A percentile compares a stretch with the other conserved stretches of the same genome.
phyloP scores from a whole-genome alignment of 2,888 invertebrate species.

The Lissocephala sabroskyi region DNA sequence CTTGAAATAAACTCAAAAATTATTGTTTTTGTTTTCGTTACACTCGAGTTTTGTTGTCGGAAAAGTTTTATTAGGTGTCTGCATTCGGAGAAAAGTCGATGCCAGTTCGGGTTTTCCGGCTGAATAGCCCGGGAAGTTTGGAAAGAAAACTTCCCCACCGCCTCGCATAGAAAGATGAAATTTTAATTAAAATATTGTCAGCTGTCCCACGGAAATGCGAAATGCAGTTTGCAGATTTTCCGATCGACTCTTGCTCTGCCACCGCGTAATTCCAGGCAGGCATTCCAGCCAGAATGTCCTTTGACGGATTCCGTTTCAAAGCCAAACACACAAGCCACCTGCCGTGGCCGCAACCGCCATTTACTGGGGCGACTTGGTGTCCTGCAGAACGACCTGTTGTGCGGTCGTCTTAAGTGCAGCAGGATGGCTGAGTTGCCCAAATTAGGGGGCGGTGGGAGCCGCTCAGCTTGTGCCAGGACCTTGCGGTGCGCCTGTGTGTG shows the following conservation, averaged over 20 bases:
- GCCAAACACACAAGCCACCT: too few species aligned
- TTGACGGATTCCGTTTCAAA: too few species aligned
- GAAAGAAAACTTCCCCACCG: constrained; percentile 7
- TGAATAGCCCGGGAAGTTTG: constrained; percentile 51
- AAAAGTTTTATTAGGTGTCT: constrained; percentile 66
- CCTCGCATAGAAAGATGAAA: constrained; percentile 22
- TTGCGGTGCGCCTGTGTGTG: constrained; percentile 8
- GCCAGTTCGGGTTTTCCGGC: too few species aligned
- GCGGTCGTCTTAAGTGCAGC: constrained; percentile 46
- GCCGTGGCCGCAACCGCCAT: neutral
- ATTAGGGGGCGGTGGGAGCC: constrained; percentile 7
- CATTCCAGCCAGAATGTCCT: too few species aligned
- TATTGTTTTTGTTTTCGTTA: constrained; percentile 64
- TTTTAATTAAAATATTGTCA: constrained; percentile 56
- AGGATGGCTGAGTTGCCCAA: constrained; percentile 19
- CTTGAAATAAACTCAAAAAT: constrained; percentile 51
- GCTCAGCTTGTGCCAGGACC: constrained; percentile 4
- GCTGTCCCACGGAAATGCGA: too few species aligned
- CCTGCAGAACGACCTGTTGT: constrained; percentile 24
- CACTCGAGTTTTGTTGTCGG: constrained; percentile 52
- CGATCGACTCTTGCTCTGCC: too few species aligned
- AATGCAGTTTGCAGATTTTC: too few species aligned
- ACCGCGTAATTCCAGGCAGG: too few species aligned
- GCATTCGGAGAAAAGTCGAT: constrained; percentile 43
- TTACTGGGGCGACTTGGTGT: too few species aligned